These are phyloP conservation scores for Leptatherina wallacei DNA, from an alignment of 2,797 vertebrate genomes.

Conservation along the genomic window DNA sequence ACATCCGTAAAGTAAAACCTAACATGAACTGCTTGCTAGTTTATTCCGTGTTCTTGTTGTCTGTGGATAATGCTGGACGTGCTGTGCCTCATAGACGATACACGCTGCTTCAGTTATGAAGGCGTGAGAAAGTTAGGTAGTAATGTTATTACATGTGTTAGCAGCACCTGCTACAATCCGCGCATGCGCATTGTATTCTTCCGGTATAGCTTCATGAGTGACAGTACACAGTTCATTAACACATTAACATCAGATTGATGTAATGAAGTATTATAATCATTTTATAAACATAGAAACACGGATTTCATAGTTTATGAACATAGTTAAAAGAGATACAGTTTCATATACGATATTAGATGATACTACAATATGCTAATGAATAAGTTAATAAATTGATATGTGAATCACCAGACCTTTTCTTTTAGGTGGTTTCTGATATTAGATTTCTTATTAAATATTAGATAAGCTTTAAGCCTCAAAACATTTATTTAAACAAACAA, in stretches of 20 bases:
- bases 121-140: background rate
- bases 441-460: background rate
- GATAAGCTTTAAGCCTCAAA: background rate
- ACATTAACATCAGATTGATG: too few species aligned
- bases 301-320: background rate
- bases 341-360: background rate
- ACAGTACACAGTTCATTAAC: background rate
- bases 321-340: background rate
- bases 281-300: too few species aligned
- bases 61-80: accelerated
- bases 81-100: accelerated
- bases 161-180: constrained; percentile 3
- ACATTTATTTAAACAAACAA: background rate
- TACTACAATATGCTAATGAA: background rate
- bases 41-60: background rate
- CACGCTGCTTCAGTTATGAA: background rate
- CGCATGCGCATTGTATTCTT: constrained; percentile 15
- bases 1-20: background rate
- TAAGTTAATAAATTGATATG: too few species aligned
- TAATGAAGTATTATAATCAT: too few species aligned
- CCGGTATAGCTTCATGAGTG: background rate
- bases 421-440: background rate
- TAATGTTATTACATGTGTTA: background rate
- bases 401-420: too few species aligned
- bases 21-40: accelerated